phyloP scores from a whole-genome alignment of 2,888 invertebrate genomes.

The Pseudolycoriella hygida region DNA sequence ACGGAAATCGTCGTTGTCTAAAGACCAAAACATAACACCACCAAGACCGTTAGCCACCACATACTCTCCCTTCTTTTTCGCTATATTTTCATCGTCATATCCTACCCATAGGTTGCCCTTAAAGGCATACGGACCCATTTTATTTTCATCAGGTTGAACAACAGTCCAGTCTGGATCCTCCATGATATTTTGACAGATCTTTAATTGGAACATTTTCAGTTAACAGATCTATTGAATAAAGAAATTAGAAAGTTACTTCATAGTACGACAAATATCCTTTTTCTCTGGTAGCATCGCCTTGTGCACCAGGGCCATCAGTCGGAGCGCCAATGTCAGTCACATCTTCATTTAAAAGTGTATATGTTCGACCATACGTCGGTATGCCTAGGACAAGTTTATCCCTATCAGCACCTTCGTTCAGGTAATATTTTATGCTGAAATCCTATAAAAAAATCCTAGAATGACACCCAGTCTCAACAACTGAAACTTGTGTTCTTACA shows the following conservation, averaged over 20 bases:
- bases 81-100: conserved; percentile 74
- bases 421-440: conserved; percentile 66
- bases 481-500: conserved; percentile 42
- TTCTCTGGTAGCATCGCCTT: conserved; percentile 80
- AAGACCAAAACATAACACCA: conserved; percentile 48
- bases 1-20: conserved; percentile 88
- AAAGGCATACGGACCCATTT: conserved; percentile 81
- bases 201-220: not conserved
- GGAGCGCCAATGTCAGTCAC: conserved; percentile 74
- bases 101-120: conserved; percentile 86
- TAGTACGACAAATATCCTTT: conserved; percentile 87
- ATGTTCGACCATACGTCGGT: conserved; percentile 80
- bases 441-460: conserved; percentile 37
- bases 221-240: no score
- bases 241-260: conserved; percentile 38
- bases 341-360: conserved; percentile 71
- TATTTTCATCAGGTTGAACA: conserved; percentile 58
- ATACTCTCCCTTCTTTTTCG: conserved; percentile 65
- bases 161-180: conserved; percentile 63
- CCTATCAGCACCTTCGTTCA: conserved; percentile 59
- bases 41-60: conserved; percentile 71
- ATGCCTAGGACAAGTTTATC: conserved; percentile 72
- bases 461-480: not conserved
- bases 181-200: conserved; percentile 73
- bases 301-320: conserved; percentile 77